Conservation (phyloP, 1,140 invertebrate species). For the Bombus fervidus region DNA sequence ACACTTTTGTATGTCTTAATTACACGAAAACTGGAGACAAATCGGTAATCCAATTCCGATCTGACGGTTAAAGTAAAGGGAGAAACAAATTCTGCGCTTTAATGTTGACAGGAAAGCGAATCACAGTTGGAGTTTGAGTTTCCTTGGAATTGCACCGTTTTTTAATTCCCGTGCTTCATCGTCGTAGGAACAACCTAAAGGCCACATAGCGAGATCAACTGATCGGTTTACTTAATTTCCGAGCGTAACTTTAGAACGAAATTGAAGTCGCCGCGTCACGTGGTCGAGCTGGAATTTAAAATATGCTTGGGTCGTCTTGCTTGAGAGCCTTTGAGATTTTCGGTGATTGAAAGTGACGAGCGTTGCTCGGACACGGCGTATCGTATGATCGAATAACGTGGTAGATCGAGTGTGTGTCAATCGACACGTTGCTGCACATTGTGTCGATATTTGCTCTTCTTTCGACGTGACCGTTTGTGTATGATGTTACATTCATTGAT, state of each 20-base stretch:
- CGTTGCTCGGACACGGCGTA: background rate
- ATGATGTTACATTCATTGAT: slow-evolving; percentile 14
- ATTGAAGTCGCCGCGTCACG: background rate
- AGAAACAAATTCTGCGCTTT: background rate
- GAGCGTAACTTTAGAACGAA: slow-evolving; percentile 6
- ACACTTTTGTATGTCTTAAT: background rate
- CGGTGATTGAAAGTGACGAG: background rate
- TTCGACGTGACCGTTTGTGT: background rate
- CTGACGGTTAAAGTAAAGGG: background rate
- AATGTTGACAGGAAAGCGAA: background rate
- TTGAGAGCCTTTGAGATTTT: background rate
- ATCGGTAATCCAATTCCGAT: background rate
- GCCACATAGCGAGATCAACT: background rate
- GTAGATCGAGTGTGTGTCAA: background rate
- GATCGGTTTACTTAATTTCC: slow-evolving; percentile 18
- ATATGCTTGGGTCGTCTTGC: background rate
- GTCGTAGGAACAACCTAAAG: background rate
- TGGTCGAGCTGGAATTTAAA: background rate
- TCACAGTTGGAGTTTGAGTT: slow-evolving; percentile 3
- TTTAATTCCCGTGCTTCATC: slow-evolving; percentile 6
- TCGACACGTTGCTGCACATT: background rate
- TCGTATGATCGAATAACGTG: background rate
- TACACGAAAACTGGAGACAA: background rate
- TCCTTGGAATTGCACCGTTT: background rate
- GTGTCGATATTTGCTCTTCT: slow-evolving; percentile 1